These are phyloP conservation scores for Micronycteris hirsuta DNA, from an alignment of 2,113 vertebrate genomes.

Conservation along the genomic window DNA sequence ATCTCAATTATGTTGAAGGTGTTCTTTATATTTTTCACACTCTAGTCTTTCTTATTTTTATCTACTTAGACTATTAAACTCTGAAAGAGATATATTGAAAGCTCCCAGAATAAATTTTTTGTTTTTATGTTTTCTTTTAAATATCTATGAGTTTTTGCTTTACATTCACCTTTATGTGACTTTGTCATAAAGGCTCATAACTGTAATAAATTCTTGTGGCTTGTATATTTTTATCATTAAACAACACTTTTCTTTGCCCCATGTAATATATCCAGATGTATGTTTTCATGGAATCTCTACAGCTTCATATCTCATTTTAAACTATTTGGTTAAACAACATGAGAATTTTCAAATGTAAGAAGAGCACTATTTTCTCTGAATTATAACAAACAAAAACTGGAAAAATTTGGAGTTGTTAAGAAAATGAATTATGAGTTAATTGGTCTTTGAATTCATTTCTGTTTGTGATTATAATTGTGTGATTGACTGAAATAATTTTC, in stretches of 20 bases:
- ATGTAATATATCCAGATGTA: neutral
- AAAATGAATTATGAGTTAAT: neutral
- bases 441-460: neutral
- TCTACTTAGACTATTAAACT: neutral
- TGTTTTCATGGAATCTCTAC: neutral
- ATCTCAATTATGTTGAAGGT: neutral
- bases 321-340: neutral
- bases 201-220: neutral
- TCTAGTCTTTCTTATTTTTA: neutral
- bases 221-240: conserved; percentile 22
- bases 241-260: neutral
- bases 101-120: neutral
- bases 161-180: neutral
- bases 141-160: neutral
- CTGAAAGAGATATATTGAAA: neutral
- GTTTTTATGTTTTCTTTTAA: neutral
- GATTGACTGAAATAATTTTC: neutral
- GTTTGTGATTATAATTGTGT: neutral
- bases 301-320: neutral
- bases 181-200: neutral
- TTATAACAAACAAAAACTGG: neutral
- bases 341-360: neutral
- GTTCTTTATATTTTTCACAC: neutral
- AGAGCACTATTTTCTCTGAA: neutral
- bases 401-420: neutral